Percentiles rank a stretch among this genome's conserved stretches.
phyloP scores from a whole-genome alignment of 2,797 vertebrate species.

The Rousettus madagascariensis region DNA sequence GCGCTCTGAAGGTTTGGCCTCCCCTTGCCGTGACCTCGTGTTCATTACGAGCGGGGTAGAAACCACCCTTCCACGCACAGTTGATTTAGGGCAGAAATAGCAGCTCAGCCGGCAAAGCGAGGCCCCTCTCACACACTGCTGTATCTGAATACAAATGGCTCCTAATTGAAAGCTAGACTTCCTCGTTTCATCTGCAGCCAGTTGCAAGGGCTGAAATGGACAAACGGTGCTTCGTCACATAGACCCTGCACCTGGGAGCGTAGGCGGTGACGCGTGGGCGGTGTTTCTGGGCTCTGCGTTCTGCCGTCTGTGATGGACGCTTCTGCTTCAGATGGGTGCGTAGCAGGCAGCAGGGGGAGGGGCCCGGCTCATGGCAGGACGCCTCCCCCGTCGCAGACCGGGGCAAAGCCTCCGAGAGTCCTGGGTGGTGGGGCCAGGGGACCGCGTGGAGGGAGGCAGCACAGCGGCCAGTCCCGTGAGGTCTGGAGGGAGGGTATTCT shows the following conservation, averaged over 20 bases:
- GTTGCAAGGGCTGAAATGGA: constrained; percentile 13
- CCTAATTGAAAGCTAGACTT: background rate
- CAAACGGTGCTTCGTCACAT: background rate
- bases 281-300: background rate
- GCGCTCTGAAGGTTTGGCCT: background rate
- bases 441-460: background rate
- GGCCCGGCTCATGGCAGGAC: background rate
- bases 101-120: constrained; percentile 47
- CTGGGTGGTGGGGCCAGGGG: background rate
- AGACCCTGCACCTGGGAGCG: background rate
- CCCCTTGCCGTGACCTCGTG: constrained; percentile 7
- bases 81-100: constrained; percentile 61
- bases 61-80: background rate
- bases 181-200: constrained; percentile 18
- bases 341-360: background rate
- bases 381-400: too few relatives aligned
- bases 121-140: constrained; percentile 10
- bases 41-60: background rate
- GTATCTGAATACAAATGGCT: constrained; percentile 55
- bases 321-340: background rate
- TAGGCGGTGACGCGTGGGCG: background rate
- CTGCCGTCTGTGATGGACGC: background rate
- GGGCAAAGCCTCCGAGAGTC: background rate
- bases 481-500: background rate
- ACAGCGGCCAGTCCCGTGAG: background rate